Evolutionary conservation across 1,140 invertebrate species (phyloP).

Genomic region (Potamilus streckersoni): DNA sequence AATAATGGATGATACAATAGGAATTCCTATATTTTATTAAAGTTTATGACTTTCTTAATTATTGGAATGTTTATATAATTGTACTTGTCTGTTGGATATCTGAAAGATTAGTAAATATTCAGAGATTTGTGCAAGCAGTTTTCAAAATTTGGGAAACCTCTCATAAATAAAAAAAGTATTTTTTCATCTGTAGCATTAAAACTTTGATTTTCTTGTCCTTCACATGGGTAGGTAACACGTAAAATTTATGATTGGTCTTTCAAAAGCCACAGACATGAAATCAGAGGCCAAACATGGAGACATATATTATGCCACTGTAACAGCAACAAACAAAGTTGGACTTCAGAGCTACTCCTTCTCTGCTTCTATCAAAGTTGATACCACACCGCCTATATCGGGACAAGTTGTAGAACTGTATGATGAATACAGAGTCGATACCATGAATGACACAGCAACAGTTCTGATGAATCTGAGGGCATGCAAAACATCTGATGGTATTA

Average conservation of each 20-base stretch:
- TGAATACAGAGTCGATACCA: conserved; percentile 26
- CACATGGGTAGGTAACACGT: no score
- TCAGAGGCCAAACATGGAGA: conserved; percentile 18
- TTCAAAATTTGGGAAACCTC: no score
- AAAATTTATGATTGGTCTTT: background rate
- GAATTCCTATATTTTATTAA: no score
- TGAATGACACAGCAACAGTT: conserved; percentile 19
- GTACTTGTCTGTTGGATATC: no score
- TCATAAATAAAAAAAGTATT: no score
- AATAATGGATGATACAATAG: no score
- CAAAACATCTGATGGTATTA: conserved; percentile 22
- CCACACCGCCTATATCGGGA: conserved; percentile 36
- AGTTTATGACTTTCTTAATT: no score
- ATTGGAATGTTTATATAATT: no score
- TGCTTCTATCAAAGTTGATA: conserved; percentile 34
- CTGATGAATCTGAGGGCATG: conserved; percentile 32
- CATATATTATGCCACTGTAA: conserved; percentile 36
- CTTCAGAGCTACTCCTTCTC: conserved; percentile 33
- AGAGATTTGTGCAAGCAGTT: no score
- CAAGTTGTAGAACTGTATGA: conserved; percentile 39
- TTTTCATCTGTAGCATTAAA: background rate
- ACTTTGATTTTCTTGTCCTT: background rate
- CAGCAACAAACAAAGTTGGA: conserved; percentile 39
- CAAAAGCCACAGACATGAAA: background rate
- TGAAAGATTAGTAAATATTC: no score